Evolutionary conservation across 1,140 invertebrate genomes (phyloP).

Genomic region (Caenorhabditis briggsae): DNA sequence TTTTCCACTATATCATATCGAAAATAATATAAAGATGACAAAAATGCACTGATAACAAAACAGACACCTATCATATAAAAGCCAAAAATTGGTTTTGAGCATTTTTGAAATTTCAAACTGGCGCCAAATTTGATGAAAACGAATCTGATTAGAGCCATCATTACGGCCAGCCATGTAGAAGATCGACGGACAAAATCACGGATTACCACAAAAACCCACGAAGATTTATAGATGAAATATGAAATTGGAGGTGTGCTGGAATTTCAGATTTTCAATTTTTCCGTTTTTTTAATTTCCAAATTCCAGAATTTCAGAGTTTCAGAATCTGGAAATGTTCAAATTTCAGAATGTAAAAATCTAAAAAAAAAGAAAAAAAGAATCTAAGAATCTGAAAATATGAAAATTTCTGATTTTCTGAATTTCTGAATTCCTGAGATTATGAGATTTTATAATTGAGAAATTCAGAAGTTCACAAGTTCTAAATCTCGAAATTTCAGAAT

Average conservation of each 20-base stretch:
- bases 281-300: no score
- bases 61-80: background rate
- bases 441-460: no score
- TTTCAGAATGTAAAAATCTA: no score
- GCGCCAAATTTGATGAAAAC: background rate
- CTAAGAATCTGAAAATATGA: no score
- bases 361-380: no score
- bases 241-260: slow-evolving; percentile 1
- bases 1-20: slow-evolving; percentile 29
- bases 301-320: no score
- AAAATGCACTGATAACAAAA: background rate
- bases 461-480: no score
- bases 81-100: background rate
- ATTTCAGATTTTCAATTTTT: background rate
- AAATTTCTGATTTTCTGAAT: no score
- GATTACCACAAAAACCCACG: background rate
- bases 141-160: background rate
- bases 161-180: background rate
- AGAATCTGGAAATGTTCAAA: no score
- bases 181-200: slow-evolving; percentile 10
- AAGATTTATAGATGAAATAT: background rate
- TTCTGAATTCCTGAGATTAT: no score
- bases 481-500: no score
- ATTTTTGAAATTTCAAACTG: slow-evolving; percentile 21
- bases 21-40: slow-evolving; percentile 8